Base-by-base conservation (phyloP, 2,888 invertebrate species). In the Hecatera dysodea region DNA sequence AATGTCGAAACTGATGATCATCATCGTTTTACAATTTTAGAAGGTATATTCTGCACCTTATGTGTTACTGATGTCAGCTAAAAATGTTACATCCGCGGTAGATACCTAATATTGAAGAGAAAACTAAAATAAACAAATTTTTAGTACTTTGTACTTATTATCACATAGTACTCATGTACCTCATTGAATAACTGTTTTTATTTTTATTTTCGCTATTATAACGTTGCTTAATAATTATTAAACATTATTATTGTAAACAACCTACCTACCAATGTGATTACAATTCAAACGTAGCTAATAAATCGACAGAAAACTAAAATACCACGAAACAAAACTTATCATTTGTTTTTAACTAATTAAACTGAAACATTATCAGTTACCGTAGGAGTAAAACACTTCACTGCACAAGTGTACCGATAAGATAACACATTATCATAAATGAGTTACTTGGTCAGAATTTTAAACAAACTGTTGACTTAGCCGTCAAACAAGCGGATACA, bases 261-360 rank as follows among this genome's bases (percentile, higher is more conserved):
- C 12, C 7, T 27, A 44, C 15, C 6, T 33, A 52, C 17, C 2
- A 22, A n/a, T 29, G 9, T 24, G 27, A 33, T 61, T 42, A 44
- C 17, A 36, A 53, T 53, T 67, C 11, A 29, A 65, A 59, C 27
- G 4, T 48, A 44, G 55, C 59, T n/a, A 56, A 48, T 53, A 66
- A 15, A 57, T 11, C 12, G 1, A 65, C 1, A 36, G 12, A 22
- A 71, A 57, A 67, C 46, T 48, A 53, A 2, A 48, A 19, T 1
- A 29, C 44, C 48, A 79, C 55, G 62, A 60, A 48, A 55, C 55
- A 17, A 39, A 60, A 29, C 55, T 67, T 61, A 73, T 64, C 63
- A 61, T 52, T 60, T 55, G 22, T 52, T 73, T 69, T 55, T 52
- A 52, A 48, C 19, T 29, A n/a, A 36, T 33, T 63, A 33, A 19